Conservation (phyloP, 37 sponge, comb jelly and placozoan species). For the Amphimedon queenslandica region DNA sequence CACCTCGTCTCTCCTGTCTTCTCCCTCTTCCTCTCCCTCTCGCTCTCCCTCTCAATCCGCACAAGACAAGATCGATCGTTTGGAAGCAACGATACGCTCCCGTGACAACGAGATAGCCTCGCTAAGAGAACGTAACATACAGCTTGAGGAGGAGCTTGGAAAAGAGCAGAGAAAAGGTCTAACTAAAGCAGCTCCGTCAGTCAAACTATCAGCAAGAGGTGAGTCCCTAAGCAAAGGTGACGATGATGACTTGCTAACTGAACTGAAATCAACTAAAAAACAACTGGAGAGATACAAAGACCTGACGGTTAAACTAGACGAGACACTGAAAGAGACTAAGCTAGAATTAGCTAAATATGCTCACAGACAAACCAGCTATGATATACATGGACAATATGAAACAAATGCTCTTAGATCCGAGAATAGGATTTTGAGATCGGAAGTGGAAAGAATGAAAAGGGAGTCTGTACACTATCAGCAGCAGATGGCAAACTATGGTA, state of each 20-base stretch:
- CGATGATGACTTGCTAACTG: background rate
- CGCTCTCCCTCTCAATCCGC: background rate
- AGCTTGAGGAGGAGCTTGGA: background rate
- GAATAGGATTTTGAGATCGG: background rate
- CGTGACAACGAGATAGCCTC: background rate
- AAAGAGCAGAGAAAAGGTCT: background rate
- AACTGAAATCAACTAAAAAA: slow-evolving; percentile 32
- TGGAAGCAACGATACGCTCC: background rate
- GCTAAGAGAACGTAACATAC: background rate
- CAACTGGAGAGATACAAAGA: slow-evolving; percentile 40
- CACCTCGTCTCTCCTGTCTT: background rate
- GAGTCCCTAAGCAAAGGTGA: background rate
- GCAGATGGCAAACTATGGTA: background rate
- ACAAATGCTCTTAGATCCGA: slow-evolving; percentile 23
- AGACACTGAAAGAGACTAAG: slow-evolving; percentile 29
- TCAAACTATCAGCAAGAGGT: background rate
- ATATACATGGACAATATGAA: slow-evolving; percentile 13
- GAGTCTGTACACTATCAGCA: background rate
- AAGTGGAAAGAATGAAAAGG: slow-evolving; percentile 5
- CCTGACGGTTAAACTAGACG: slow-evolving; percentile 31
- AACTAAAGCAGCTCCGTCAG: background rate
- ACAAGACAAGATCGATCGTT: background rate
- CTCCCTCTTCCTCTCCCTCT: background rate
- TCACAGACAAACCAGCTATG: slow-evolving; percentile 10
- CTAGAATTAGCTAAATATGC: slow-evolving; percentile 27